Conservation (phyloP, 2,888 invertebrate genomes). For the Eremobia ochroleuca region DNA sequence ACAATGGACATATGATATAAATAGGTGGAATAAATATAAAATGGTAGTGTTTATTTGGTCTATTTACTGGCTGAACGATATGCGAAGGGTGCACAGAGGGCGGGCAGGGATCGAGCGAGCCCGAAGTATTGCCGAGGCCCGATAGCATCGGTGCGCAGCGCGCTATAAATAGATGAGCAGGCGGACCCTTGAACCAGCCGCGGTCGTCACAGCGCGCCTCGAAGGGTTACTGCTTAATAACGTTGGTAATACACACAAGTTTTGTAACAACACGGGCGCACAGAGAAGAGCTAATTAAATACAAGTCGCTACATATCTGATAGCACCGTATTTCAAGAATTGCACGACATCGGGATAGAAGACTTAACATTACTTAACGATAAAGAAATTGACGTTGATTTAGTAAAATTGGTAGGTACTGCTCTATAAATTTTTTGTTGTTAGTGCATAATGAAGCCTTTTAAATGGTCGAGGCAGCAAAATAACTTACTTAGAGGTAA, state of each 20-base stretch:
- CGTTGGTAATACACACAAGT: constrained; percentile 49
- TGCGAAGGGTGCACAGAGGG: constrained; percentile 87
- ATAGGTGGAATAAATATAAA: constrained; percentile 88
- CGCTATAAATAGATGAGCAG: constrained; percentile 88
- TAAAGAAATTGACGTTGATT: constrained; percentile 29
- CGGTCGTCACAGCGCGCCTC: constrained; percentile 82
- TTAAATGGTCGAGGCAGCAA: constrained; percentile 21
- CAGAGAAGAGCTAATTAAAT: constrained; percentile 38
- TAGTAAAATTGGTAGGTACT: constrained; percentile 24
- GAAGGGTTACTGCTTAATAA: constrained; percentile 76
- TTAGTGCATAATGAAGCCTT: constrained; percentile 7
- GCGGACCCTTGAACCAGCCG: constrained; percentile 90
- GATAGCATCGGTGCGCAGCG: constrained; percentile 86
- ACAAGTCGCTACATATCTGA: constrained; percentile 17
- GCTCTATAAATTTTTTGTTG: constrained; percentile 1
- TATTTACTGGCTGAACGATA: constrained; percentile 87
- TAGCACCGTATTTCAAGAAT: constrained; percentile 2
- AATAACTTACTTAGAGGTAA: constrained; percentile 45
- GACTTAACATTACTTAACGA: constrained; percentile 2
- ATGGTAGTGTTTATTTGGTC: constrained; percentile 84
- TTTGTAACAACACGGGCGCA: constrained; percentile 10
- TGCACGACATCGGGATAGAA: constrained; percentile 1
- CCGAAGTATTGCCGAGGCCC: constrained; percentile 79
- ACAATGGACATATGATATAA: constrained; percentile 89
- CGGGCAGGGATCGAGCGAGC: constrained; percentile 85